Evolutionary conservation across 2,888 invertebrate species (phyloP).

Genomic region (Danaus chrysippus): DNA sequence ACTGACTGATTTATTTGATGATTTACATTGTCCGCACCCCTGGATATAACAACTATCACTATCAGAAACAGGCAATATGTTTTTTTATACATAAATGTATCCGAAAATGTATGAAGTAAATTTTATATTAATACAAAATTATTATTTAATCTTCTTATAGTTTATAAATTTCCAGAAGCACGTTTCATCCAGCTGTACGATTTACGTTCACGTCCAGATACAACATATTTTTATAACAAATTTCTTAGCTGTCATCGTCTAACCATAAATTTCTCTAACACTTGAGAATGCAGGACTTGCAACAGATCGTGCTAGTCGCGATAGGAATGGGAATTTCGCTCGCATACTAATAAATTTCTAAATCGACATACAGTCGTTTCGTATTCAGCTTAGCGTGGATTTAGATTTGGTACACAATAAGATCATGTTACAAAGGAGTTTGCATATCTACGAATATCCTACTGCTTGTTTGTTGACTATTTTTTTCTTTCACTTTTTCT

Average conservation of each 20-base stretch:
- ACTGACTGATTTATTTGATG: slow-evolving; percentile 31
- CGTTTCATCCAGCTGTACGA: neutral
- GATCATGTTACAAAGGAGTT: slow-evolving; percentile 75
- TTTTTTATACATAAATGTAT: neutral
- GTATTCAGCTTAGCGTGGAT: slow-evolving; percentile 62
- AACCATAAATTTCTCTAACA: slow-evolving; percentile 37
- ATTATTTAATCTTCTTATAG: neutral
- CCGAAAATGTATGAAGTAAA: neutral
- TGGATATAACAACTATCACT: slow-evolving; percentile 5
- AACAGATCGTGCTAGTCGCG: slow-evolving; percentile 55
- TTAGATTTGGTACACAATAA: slow-evolving; percentile 62
- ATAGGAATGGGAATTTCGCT: slow-evolving; percentile 62
- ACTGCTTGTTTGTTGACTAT: slow-evolving; percentile 23
- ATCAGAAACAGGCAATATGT: neutral
- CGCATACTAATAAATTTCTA: slow-evolving; percentile 72
- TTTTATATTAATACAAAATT: neutral
- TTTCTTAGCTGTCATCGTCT: slow-evolving; percentile 31
- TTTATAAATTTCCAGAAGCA: neutral
- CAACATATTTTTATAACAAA: slow-evolving; percentile 32
- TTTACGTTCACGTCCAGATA: slow-evolving; percentile 8
- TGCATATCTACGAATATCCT: slow-evolving; percentile 67
- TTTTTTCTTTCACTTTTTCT: slow-evolving; percentile 26
- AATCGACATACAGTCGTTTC: slow-evolving; percentile 71
- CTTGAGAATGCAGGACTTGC: slow-evolving; percentile 54
- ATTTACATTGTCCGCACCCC: slow-evolving; percentile 27